Conservation (phyloP, 2,113 vertebrate species). For the Tachysurus vachellii region DNA sequence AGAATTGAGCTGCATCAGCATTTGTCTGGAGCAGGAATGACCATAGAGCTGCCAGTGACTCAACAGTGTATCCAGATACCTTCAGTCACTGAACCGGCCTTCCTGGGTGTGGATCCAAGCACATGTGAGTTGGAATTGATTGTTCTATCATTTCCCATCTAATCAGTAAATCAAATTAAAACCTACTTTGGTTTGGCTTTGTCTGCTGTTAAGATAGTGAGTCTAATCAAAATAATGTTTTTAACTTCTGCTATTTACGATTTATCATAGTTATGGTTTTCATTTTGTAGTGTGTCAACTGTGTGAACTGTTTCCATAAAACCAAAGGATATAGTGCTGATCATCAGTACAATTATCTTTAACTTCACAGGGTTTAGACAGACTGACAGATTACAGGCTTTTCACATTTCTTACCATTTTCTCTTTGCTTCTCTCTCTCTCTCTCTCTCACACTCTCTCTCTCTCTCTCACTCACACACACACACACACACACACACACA, state of each 20-base stretch:
- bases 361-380: background rate
- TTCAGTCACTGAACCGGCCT: slow-evolving; percentile 37
- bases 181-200: background rate
- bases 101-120: slow-evolving; percentile 35
- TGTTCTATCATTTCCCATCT: background rate
- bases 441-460: too few relatives aligned
- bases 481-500: too few relatives aligned
- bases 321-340: background rate
- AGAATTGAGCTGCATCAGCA: slow-evolving; percentile 38
- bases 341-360: background rate
- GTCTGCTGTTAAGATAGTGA: background rate
- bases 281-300: background rate
- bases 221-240: background rate
- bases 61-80: slow-evolving; percentile 43
- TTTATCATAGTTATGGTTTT: background rate
- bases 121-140: slow-evolving; percentile 42
- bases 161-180: background rate
- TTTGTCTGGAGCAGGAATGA: slow-evolving; percentile 24
- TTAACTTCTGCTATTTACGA: background rate
- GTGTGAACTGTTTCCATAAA: too few relatives aligned
- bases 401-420: too few relatives aligned
- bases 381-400: background rate
- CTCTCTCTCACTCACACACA: too few relatives aligned
- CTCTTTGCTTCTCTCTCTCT: background rate
- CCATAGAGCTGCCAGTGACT: slow-evolving; percentile 23